Evolutionary conservation across 2,113 vertebrate species (phyloP).

Genomic region (Peromyscus maniculatus): DNA sequence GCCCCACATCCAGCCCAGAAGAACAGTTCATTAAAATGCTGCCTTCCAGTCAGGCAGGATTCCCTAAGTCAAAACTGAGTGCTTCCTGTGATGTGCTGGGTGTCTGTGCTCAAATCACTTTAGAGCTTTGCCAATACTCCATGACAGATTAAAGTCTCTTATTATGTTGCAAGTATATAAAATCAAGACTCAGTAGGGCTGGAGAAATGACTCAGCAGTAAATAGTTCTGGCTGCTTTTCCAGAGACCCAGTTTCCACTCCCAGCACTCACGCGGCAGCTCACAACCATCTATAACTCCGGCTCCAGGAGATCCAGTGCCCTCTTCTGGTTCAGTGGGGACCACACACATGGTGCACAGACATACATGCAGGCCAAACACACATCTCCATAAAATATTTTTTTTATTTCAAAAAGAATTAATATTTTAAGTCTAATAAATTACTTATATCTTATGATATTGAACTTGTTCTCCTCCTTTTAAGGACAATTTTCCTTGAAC

Average conservation of each 20-base stretch:
- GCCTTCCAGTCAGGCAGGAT: too few relatives aligned
- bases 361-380: background rate
- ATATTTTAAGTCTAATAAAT: background rate
- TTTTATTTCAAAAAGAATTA: background rate
- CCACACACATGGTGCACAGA: background rate
- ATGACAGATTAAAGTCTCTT: background rate
- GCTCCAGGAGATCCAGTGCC: too few relatives aligned
- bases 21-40: background rate
- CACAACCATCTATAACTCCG: background rate
- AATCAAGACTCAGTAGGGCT: background rate
- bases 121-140: background rate
- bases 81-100: background rate
- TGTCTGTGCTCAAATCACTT: background rate
- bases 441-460: background rate
- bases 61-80: background rate
- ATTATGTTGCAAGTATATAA: background rate
- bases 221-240: background rate
- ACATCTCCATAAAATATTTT: background rate
- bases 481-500: background rate
- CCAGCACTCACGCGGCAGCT: background rate
- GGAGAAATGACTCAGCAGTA: background rate
- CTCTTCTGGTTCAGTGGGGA: background rate
- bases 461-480: background rate
- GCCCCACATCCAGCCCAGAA: background rate
- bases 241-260: background rate